phyloP scores from a whole-genome alignment of 2,888 invertebrate genomes.

The Poecilobothrus nobilitatus region DNA sequence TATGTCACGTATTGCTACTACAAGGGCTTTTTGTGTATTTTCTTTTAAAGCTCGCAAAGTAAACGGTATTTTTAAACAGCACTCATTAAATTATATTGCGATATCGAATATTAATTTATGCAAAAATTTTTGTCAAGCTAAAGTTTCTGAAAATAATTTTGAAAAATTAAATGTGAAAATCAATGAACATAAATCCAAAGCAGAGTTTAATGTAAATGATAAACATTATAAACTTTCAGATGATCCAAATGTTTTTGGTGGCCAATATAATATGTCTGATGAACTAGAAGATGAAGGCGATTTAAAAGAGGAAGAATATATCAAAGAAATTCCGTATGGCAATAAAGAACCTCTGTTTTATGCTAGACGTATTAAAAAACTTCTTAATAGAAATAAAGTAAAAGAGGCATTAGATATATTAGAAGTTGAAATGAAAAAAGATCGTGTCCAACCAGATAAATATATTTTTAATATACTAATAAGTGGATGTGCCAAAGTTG shows the following conservation, averaged over 20 bases:
- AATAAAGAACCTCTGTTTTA: conserved; percentile 57
- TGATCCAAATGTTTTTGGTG: conserved; percentile 23
- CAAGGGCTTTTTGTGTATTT: no score
- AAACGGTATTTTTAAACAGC: no score
- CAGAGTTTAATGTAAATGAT: neutral
- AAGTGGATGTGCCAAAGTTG: conserved; percentile 70
- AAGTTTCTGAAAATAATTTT: neutral
- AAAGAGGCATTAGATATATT: conserved; percentile 71
- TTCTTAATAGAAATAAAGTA: conserved; percentile 54
- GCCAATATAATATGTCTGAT: conserved; percentile 26
- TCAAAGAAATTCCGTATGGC: conserved; percentile 47
- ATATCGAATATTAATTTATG: no score
- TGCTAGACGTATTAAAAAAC: conserved; percentile 60
- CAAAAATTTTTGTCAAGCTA: neutral
- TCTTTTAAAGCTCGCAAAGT: no score
- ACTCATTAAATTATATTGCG: no score
- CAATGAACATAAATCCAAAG: neutral
- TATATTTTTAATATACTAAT: conserved; percentile 79
- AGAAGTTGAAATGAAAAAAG: conserved; percentile 68
- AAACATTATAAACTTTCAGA: conserved; percentile 7
- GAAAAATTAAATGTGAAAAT: neutral
- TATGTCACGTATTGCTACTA: no score
- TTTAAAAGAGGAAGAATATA: conserved; percentile 51
- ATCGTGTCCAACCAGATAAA: conserved; percentile 66
- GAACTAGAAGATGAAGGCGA: conserved; percentile 50